Evolutionary conservation across 1,140 invertebrate species (phyloP), one percentile per base, ranked within the genome.

Genomic region (Thalassaphorura encarpata): DNA sequence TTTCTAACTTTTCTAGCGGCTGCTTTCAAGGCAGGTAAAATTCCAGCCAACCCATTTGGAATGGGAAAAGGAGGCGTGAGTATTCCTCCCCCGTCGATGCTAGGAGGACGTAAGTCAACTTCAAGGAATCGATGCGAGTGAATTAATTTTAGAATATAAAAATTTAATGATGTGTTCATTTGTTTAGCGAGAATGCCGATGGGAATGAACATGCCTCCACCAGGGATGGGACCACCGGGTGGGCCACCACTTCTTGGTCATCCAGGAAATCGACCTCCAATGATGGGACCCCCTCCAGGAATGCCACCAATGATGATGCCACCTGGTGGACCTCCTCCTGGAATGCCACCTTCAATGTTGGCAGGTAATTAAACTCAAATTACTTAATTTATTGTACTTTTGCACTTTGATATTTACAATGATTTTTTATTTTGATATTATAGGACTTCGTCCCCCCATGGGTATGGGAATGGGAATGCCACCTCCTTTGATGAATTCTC

Each of bases 1-100:
- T 5, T 26, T 11, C 47, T 48, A 47, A 23, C 5, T 28, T 21
- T 67, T 64, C 46, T 84, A 64, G 89, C 91, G 27, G 87, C 88
- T 45, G 83, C 83, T 16, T 97, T 93, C 67, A 96, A 96, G 73
- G 91, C 92, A 29, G 92, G 92, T 16, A 96, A 96, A 76, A 92
- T 96, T 58, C 84, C 87, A 13, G 84, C 87, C 48, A 92, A 92
- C 77, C 86, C 88, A 50, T 90, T 92, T 69, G 83, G 83, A 1
- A 72, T 71, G 2, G 78, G 71, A 56, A 62, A 58, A 16, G 83
- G 82, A 28, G 81, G 77, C 29, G 79, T 82, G 11, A 83, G 84
- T 66, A 83, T 86, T 49, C 87, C 87, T 33, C n/a, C n/a, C n/a
- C 56, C 56, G 13, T 36, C 23, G 19, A 16, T 57, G 15, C 48